phyloP scores from a whole-genome alignment of 2,888 invertebrate species.

The Helicoverpa assulta region DNA sequence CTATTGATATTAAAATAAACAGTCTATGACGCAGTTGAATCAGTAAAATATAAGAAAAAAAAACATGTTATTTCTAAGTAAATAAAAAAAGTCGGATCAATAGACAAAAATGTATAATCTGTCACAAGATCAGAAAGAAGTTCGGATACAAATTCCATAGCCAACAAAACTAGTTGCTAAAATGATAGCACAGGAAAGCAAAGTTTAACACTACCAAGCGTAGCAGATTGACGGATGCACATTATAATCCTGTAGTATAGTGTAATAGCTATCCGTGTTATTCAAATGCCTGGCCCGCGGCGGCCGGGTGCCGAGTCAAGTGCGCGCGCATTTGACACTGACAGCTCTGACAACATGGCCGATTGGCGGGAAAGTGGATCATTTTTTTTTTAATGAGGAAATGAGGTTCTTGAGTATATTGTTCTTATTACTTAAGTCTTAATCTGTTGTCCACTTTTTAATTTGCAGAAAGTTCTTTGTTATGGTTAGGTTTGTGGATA shows the following conservation, averaged over 20 bases:
- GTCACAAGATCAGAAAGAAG: background rate
- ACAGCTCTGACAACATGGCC: constrained; percentile 64
- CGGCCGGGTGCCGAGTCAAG: constrained; percentile 61
- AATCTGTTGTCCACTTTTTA: too few species aligned
- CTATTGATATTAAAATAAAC: constrained; percentile 8
- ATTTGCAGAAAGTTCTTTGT: too few species aligned
- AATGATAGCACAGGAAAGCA: constrained; percentile 29
- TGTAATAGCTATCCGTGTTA: constrained; percentile 71
- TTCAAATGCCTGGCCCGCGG: constrained; percentile 74
- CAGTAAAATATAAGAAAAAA: too few species aligned
- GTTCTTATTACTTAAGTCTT: too few species aligned
- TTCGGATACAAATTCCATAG: background rate
- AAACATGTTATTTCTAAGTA: too few species aligned
- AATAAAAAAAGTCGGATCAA: background rate
- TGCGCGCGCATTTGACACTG: constrained; percentile 65
- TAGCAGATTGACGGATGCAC: constrained; percentile 54
- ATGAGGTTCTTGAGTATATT: background rate
- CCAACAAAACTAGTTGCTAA: constrained; percentile 4
- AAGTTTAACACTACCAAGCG: constrained; percentile 27
- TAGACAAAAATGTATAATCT: background rate
- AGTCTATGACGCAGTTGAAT: background rate
- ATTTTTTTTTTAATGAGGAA: constrained; percentile 27
- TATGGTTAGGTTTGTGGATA: too few species aligned
- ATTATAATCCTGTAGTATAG: constrained; percentile 47
- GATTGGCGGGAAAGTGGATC: constrained; percentile 56